Evolutionary conservation across 2,888 invertebrate genomes (phyloP).

Genomic region (Harpalus rufipes): DNA sequence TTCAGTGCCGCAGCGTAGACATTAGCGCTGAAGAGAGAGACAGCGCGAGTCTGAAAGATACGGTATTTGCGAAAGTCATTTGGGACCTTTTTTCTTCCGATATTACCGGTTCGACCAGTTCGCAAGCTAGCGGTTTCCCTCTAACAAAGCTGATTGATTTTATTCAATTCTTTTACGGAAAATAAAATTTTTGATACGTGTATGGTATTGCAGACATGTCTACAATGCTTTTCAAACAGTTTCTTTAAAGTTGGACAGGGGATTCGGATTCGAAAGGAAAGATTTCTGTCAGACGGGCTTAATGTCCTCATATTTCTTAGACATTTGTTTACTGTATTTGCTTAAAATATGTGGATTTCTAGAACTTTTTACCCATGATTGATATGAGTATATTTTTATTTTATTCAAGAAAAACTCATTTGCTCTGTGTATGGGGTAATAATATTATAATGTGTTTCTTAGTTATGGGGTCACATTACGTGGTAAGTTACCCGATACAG

Average conservation of each 20-base stretch:
- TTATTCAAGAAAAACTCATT: too few species aligned
- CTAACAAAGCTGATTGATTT: conserved; percentile 59
- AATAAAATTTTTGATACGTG: conserved; percentile 58
- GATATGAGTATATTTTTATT: neutral
- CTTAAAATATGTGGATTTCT: neutral
- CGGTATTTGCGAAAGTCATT: conserved; percentile 55
- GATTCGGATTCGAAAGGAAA: neutral
- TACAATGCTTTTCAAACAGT: conserved; percentile 33
- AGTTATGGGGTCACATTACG: too few species aligned
- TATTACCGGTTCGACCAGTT: conserved; percentile 43
- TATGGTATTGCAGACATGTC: conserved; percentile 37
- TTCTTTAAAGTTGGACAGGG: conserved; percentile 23
- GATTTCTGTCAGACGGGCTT: neutral
- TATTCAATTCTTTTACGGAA: conserved; percentile 57
- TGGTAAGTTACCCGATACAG: too few species aligned
- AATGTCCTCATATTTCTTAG: neutral
- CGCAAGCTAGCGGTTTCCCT: conserved; percentile 43
- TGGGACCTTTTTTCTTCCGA: conserved; percentile 44
- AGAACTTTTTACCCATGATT: neutral
- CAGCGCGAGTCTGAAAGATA: conserved; percentile 43
- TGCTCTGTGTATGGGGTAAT: too few species aligned
- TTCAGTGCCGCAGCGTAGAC: conserved; percentile 31
- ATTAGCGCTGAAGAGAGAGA: conserved; percentile 45
- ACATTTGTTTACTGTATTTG: neutral
- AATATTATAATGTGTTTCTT: too few species aligned